Evolutionary conservation across 2,113 vertebrate species (phyloP).

Genomic region (Anarrhichthys ocellatus): DNA sequence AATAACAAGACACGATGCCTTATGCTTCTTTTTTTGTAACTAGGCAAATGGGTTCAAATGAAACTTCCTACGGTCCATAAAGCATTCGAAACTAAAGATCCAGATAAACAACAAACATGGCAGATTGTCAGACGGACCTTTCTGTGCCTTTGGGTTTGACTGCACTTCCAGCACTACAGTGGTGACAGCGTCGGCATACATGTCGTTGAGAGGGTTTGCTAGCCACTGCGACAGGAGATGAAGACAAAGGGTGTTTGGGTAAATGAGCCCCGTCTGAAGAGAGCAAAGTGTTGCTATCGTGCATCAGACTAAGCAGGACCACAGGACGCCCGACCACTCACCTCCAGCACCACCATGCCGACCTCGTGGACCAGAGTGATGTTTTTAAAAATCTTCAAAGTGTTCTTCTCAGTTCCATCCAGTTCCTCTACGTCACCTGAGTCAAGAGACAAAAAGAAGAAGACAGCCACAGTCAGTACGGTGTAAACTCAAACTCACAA

Average conservation of each 20-base stretch:
- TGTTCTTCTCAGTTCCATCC: conserved; percentile 92
- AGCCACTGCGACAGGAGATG: conserved; percentile 87
- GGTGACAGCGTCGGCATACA: conserved; percentile 97
- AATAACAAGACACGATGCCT: neutral
- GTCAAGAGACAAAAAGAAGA: neutral
- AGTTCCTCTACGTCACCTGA: conserved; percentile 96
- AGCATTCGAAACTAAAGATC: neutral
- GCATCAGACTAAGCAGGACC: neutral
- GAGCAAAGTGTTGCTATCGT: neutral
- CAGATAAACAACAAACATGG: neutral
- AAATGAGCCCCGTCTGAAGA: neutral
- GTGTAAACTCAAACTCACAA: neutral
- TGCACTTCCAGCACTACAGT: conserved; percentile 97
- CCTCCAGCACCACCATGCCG: conserved; percentile 94
- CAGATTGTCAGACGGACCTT: conserved; percentile 51
- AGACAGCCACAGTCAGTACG: neutral
- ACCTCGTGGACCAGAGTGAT: conserved; percentile 92
- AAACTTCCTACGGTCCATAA: neutral
- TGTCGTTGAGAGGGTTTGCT: conserved; percentile 97
- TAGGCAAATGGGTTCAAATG: neutral
- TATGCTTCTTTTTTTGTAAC: neutral
- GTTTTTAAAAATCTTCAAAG: conserved; percentile 93
- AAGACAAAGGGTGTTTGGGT: neutral
- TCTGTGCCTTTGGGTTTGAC: conserved; percentile 97
- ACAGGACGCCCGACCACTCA: conserved; percentile 67